phyloP scores from a whole-genome alignment of 2,113 vertebrate species.

The Lasiurus borealis region DNA sequence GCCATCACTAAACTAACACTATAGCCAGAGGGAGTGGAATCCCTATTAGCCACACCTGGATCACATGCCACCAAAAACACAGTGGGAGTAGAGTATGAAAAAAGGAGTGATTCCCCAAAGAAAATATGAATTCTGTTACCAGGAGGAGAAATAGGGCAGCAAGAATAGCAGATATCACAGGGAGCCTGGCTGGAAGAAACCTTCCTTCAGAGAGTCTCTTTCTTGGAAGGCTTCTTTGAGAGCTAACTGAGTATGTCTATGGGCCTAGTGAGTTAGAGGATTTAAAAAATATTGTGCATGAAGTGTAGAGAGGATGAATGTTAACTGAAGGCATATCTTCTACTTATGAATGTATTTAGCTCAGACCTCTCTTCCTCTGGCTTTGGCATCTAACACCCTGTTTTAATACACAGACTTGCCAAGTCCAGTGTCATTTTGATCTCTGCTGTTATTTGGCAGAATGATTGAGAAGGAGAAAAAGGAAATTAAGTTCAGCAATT shows the following conservation, averaged over 20 bases:
- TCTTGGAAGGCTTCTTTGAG: not conserved
- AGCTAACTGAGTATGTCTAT: not conserved
- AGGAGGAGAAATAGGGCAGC: not conserved
- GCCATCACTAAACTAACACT: not conserved
- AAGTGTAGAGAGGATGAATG: not conserved
- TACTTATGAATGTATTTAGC: not conserved
- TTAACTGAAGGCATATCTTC: not conserved
- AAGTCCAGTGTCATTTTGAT: not conserved
- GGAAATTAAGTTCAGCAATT: not conserved
- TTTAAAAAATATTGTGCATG: not conserved
- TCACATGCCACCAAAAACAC: not conserved
- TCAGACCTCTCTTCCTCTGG: not conserved
- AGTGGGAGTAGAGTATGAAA: not conserved
- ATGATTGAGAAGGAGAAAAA: not conserved
- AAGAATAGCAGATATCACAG: slow-evolving; percentile 11
- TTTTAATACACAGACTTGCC: not conserved
- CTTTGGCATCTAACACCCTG: not conserved
- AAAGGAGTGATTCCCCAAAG: not conserved
- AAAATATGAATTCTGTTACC: slow-evolving; percentile 1
- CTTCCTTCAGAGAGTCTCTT: not conserved
- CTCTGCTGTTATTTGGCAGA: slow-evolving; percentile 1
- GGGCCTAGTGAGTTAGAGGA: not conserved
- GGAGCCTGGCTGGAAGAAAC: not conserved
- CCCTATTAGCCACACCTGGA: not conserved
- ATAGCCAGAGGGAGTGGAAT: not conserved